phyloP scores from a whole-genome alignment of 2,888 invertebrate species.

The Phlogophora meticulosa region DNA sequence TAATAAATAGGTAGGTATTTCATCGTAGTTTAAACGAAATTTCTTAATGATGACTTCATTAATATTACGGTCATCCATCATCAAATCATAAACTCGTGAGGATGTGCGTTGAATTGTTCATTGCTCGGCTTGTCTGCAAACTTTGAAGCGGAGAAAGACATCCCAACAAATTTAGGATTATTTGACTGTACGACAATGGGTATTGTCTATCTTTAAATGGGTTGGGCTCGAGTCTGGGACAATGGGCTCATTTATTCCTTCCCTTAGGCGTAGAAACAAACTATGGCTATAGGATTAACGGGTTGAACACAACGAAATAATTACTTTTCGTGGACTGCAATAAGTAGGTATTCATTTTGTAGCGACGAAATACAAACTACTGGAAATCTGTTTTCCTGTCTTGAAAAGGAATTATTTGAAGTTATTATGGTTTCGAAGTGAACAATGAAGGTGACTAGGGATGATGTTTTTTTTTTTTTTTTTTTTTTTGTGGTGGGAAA shows the following conservation, averaged over 20 bases:
- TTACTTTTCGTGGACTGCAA: slow-evolving; percentile 75
- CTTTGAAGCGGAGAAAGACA: slow-evolving; percentile 79
- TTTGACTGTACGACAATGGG: slow-evolving; percentile 84
- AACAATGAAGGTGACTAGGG: slow-evolving; percentile 1
- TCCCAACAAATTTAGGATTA: slow-evolving; percentile 85
- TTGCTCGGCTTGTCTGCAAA: slow-evolving; percentile 75
- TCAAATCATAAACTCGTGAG: slow-evolving; percentile 64
- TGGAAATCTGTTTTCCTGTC: slow-evolving; percentile 15
- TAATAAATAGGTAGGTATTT: slow-evolving; percentile 5
- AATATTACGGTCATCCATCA: slow-evolving; percentile 56
- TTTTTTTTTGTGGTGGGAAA: too few species aligned
- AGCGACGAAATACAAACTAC: slow-evolving; percentile 30
- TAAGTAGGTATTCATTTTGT: slow-evolving; percentile 58
- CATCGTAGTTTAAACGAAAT: not conserved
- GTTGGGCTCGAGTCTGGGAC: slow-evolving; percentile 80
- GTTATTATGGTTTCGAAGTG: slow-evolving; percentile 20
- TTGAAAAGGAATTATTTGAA: slow-evolving; percentile 13
- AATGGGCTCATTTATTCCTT: slow-evolving; percentile 87
- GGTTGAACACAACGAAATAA: slow-evolving; percentile 81
- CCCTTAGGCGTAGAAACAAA: slow-evolving; percentile 84
- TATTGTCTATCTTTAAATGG: slow-evolving; percentile 87
- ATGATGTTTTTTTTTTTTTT: too few species aligned
- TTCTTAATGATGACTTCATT: slow-evolving; percentile 43
- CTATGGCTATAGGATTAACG: slow-evolving; percentile 81
- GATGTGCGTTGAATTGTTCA: slow-evolving; percentile 69